Base-by-base conservation (phyloP, 1,140 invertebrate genomes). In the Zaprionus lachaisei region DNA sequence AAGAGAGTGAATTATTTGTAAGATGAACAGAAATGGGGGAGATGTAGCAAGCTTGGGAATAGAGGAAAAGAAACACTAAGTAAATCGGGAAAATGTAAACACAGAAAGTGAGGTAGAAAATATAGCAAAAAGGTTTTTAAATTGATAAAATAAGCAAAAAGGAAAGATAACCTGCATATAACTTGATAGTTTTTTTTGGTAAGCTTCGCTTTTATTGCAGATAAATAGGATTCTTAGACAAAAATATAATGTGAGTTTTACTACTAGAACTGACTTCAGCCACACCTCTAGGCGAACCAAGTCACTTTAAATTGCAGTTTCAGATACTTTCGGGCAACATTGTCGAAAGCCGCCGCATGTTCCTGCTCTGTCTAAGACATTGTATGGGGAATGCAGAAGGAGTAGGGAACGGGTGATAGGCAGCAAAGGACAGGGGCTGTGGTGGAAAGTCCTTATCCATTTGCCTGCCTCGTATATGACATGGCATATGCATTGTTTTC, bases 401-500 rank as follows among this genome's bases (percentile, higher is more conserved):
- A 11, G 31, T 57, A 34, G 56, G 66, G 31, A 60, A 70, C 47
- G 24, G 65, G 38, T n/a, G 17, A 58, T n/a, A 22, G 31, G 62
- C 31, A 54, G 47, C 11, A 37, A 15, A 31, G 17, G 5, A 31
- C n/a, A 14, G n/a, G 28, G 9, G 44, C n/a, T n/a, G n/a, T 15
- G 31, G 51, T n/a, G 31, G 60, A 60, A 68, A 77, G 72, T 66
- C 63, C 62, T 65, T 64, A 62, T 51, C 67, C 69, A 74, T 73
- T 73, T 57, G 60, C 41, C 66, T 49, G 65, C 61, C 63, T 60
- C 80, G 72, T 80, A 72, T 83, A 79, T 89, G 84, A 89, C 84
- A 87, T 84, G 84, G 84, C 84, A 89, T 89, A 87, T 87, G 84
- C 84, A 87, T 87, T 87, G 84, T 87, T 89, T 84, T 84, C 74